Conservation (phyloP, 2,113 vertebrate genomes). For the Coturnix japonica region DNA sequence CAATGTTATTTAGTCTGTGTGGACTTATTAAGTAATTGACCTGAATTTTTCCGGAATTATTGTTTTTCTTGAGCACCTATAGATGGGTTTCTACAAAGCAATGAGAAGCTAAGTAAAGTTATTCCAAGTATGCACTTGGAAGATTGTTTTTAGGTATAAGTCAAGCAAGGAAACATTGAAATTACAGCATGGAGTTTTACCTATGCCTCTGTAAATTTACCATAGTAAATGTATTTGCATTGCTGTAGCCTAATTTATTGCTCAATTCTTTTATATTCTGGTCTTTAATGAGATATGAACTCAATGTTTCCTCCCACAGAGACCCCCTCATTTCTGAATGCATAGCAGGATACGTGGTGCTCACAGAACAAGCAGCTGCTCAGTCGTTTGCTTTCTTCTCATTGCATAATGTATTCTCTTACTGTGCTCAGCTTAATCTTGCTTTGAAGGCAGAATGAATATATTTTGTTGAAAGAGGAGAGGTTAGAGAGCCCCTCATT, state of each 20-base stretch:
- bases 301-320: rapidly evolving
- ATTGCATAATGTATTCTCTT: neutral
- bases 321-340: neutral
- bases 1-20: neutral
- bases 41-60: conserved; percentile 1
- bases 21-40: neutral
- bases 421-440: neutral
- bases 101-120: neutral
- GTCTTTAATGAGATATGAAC: neutral
- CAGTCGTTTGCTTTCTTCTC: neutral
- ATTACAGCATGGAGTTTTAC: neutral
- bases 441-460: neutral
- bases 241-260: neutral
- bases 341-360: neutral
- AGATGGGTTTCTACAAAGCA: neutral
- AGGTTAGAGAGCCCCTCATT: neutral
- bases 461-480: neutral
- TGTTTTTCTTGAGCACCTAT: neutral
- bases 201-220: neutral
- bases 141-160: neutral
- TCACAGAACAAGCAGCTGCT: neutral
- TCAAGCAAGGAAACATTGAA: neutral
- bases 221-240: neutral
- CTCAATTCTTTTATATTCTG: neutral
- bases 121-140: neutral